Evolutionary conservation across 1,140 invertebrate species (phyloP).

Genomic region (Proctacanthus coquilletti): DNA sequence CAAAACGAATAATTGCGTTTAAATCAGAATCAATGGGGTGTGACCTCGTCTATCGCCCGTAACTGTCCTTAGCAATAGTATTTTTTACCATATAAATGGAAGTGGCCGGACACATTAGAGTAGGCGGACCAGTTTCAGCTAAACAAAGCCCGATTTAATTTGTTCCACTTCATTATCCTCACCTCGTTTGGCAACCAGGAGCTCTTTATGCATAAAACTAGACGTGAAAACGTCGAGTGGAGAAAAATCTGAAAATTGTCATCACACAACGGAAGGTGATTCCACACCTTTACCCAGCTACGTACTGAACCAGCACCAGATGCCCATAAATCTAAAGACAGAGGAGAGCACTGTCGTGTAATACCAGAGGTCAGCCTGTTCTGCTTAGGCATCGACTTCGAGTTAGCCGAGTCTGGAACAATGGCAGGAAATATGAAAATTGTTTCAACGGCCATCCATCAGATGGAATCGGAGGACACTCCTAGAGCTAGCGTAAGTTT

Average conservation of each 20-base stretch:
- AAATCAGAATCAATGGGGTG: too few species aligned
- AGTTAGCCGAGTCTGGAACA: not conserved
- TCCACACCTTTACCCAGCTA: not conserved
- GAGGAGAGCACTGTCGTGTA: not conserved
- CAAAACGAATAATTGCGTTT: too few species aligned
- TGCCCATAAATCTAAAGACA: not conserved
- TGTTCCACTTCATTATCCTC: slow-evolving; percentile 1
- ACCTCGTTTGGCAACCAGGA: not conserved
- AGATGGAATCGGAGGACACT: too few species aligned
- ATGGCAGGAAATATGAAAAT: not conserved
- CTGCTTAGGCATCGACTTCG: not conserved
- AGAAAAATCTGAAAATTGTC: too few species aligned
- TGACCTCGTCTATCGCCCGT: too few species aligned
- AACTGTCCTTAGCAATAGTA: too few species aligned
- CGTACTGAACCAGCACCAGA: not conserved
- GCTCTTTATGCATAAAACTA: not conserved
- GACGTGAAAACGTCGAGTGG: not conserved
- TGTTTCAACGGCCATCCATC: too few species aligned
- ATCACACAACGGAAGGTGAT: too few species aligned
- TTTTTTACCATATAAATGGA: too few species aligned
- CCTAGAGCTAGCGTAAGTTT: too few species aligned
- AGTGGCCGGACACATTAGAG: too few species aligned
- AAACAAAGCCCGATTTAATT: not conserved
- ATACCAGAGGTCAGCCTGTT: not conserved
- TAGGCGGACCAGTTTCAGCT: too few species aligned